Base-by-base conservation (phyloP, 2,888 invertebrate species). In the Corbicula japonica region DNA sequence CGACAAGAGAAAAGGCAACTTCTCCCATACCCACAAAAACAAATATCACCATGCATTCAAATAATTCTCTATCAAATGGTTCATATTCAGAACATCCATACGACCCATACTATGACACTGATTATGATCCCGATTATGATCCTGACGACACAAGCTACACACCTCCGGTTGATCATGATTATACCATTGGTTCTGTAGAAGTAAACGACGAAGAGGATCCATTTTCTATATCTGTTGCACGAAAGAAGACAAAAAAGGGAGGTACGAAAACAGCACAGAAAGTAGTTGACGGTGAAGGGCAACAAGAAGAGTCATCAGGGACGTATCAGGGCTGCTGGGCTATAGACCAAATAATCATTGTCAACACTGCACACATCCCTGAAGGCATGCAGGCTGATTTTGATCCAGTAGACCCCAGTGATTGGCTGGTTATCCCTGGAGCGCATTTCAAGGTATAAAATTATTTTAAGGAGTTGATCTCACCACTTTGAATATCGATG, bases 351-450 rank as follows among this genome's bases (percentile, higher is more conserved):
- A 86, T 94, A 5, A 80, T 93, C 3, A 86, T 94, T n/a, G 90
- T 90, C 60, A 93, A 92, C 83, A 87, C 85, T 38, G 92, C 91
- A 1, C 68, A 92, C 41, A 85, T 89, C 12, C 93, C 93, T 0
- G 68, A 77, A 2, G 60, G 70, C 15, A 54, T 94, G 12, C 76
- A 87, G n/a, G 94, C 93, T 35, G 85, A 89, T 63, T 93, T 94
- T 88, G 93, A 94, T 82, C 94, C 94, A 6, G 83, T 93, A 35
- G 91, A 93, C 70, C 92, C 93, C 3, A 85, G 91, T 61, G 91
- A 94, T 73, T 94, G 93, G 92, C 86, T 94, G 10, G 93, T 93
- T 80, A 93, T 94, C 71, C 93, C 94, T 18, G 94, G 94, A 21
- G 94, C 92, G 6, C 87, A 88, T 52, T 90, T 94, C 30, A 90